A percentile compares a stretch with the other conserved stretches of the same genome.
Evolutionary conservation across 2,113 vertebrate species (phyloP).

Genomic region (Labeo rohita): DNA sequence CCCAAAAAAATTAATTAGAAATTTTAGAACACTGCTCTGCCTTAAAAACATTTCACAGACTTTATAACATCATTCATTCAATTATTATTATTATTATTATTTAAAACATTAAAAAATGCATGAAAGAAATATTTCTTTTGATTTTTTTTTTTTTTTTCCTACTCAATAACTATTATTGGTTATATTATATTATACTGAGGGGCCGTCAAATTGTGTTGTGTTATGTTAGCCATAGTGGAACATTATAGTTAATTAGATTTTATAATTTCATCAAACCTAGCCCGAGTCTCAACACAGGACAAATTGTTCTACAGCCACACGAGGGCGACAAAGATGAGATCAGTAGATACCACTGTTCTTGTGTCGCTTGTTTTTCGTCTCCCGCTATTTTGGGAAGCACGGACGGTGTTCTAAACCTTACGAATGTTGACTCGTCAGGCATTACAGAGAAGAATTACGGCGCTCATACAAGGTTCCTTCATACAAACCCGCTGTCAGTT

Average conservation of each 20-base stretch:
- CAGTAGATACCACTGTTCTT: neutral
- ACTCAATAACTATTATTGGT: neutral
- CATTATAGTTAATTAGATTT: neutral
- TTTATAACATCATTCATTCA: neutral
- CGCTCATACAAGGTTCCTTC: neutral
- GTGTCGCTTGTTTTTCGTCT: neutral
- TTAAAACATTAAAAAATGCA: neutral
- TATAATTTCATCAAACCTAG: neutral
- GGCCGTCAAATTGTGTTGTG: neutral
- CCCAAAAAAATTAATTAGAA: neutral
- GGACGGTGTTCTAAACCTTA: neutral
- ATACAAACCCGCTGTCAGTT: neutral
- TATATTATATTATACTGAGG: neutral
- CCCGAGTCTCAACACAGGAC: neutral
- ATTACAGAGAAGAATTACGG: neutral
- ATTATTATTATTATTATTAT: neutral
- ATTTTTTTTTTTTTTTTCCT: neutral
- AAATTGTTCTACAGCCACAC: neutral
- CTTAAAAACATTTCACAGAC: neutral
- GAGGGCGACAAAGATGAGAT: slow-evolving; percentile 12
- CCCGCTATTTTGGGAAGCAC: neutral
- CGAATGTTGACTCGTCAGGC: neutral
- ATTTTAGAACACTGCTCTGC: neutral
- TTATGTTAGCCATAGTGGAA: neutral
- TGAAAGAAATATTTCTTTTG: neutral